A percentile compares a stretch with the other conserved stretches of the same genome.
These are phyloP conservation scores for Montifringilla adamsi DNA, from an alignment of 2,113 vertebrate species.

Conservation along the genomic window DNA sequence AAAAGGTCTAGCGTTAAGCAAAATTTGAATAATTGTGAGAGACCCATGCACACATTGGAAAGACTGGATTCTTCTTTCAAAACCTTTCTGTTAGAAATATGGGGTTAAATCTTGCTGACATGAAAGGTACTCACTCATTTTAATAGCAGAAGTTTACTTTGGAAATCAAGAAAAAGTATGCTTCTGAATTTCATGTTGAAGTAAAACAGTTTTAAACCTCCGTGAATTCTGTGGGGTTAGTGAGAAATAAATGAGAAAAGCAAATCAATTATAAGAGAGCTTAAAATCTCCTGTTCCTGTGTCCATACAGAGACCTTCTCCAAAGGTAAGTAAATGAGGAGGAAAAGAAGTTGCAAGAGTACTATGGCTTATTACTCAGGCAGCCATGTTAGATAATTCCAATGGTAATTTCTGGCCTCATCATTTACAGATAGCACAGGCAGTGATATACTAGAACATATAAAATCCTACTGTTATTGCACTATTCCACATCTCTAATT, in stretches of 20 bases:
- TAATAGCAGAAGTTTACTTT: not conserved
- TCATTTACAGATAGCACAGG: not conserved
- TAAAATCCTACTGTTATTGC: conserved; percentile 15
- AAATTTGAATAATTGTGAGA: not conserved
- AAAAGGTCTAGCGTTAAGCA: not conserved
- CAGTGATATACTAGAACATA: not conserved
- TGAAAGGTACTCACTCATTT: not conserved
- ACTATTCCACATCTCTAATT: conserved; percentile 14
- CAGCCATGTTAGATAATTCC: not conserved
- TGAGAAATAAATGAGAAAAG: not conserved
- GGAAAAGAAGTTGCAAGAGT: not conserved
- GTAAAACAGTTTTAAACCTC: not conserved
- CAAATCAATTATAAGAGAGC: not conserved
- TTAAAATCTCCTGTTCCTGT: not conserved
- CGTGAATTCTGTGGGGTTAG: not conserved
- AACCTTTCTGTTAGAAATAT: not conserved
- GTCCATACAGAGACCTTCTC: not conserved
- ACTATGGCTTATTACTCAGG: not conserved
- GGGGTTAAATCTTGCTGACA: not conserved
- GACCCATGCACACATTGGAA: not conserved
- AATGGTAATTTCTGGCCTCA: not conserved
- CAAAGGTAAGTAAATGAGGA: not conserved
- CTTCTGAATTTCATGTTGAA: not conserved
- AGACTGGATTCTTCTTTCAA: not conserved
- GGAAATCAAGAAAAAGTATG: not conserved